Evolutionary conservation across 2,113 vertebrate genomes (phyloP).

Genomic region (Lampris incognitus): DNA sequence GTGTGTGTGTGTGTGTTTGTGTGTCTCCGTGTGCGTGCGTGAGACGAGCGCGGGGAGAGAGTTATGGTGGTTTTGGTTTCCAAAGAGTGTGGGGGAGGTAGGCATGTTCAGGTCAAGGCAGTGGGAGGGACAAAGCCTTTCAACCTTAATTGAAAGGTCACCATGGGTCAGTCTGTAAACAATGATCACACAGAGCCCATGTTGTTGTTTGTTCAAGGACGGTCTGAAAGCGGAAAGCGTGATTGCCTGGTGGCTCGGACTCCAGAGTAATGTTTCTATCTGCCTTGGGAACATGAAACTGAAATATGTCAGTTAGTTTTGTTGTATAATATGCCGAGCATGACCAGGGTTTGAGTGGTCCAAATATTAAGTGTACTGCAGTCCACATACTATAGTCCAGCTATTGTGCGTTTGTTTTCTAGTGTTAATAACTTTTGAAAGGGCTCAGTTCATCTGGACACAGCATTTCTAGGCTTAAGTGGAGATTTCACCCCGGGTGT

Average conservation of each 20-base stretch:
- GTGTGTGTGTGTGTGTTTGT: constrained; percentile 13
- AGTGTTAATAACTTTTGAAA: neutral
- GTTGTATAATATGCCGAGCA: neutral
- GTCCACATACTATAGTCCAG: too few species aligned
- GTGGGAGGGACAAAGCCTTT: constrained; percentile 44
- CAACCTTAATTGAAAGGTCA: constrained; percentile 65
- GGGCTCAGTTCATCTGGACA: too few species aligned
- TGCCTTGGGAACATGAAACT: constrained; percentile 28
- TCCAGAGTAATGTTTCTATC: constrained; percentile 31
- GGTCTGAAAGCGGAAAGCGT: constrained; percentile 5
- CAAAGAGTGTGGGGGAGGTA: constrained; percentile 38
- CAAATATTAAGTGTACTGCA: neutral
- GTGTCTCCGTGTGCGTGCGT: constrained; percentile 25
- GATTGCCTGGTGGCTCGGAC: constrained; percentile 19
- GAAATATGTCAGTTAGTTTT: constrained; percentile 31
- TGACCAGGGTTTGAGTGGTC: neutral
- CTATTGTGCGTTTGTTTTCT: neutral
- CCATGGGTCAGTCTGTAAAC: constrained; percentile 45
- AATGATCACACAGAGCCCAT: constrained; percentile 43
- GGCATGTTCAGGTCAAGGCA: constrained; percentile 37
- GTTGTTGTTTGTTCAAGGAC: constrained; percentile 12
- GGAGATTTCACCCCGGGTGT: too few species aligned
- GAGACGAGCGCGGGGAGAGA: constrained; percentile 47
- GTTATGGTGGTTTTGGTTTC: constrained; percentile 47
- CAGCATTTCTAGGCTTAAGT: too few species aligned